Percentiles rank a stretch among this genome's conserved stretches.
These are phyloP conservation scores for Nematolebias whitei DNA, from an alignment of 2,113 vertebrate species.

Conservation along the genomic window DNA sequence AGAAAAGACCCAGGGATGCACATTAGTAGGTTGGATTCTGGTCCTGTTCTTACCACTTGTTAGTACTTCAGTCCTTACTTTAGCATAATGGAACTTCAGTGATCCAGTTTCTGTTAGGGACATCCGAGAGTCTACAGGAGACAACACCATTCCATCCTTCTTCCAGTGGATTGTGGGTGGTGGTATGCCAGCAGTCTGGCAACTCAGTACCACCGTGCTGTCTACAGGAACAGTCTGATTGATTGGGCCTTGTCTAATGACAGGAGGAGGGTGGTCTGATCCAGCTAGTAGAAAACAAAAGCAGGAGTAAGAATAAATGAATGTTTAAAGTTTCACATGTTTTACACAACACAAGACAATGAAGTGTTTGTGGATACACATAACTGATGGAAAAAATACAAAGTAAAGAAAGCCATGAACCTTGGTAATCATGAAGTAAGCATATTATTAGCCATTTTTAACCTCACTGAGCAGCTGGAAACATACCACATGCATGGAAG, in stretches of 20 bases:
- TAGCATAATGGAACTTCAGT: conserved; percentile 89
- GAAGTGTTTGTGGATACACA: too few relatives aligned
- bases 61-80: conserved; percentile 78
- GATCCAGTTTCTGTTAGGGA: conserved; percentile 85
- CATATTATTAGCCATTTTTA: too few relatives aligned
- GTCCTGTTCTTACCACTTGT: background rate
- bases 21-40: background rate
- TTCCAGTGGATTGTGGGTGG: conserved; percentile 89
- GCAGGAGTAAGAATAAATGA: background rate
- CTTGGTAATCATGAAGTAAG: too few relatives aligned
- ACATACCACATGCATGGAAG: too few relatives aligned
- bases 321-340: background rate
- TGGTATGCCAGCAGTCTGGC: conserved; percentile 84
- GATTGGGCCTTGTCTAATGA: conserved; percentile 90
- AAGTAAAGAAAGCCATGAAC: too few relatives aligned
- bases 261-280: conserved; percentile 90
- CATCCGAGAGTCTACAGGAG: conserved; percentile 88
- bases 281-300: conserved; percentile 77
- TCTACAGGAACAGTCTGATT: conserved; percentile 94
- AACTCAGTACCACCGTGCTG: conserved; percentile 85
- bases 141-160: conserved; percentile 85
- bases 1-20: conserved; percentile 41
- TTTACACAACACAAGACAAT: too few relatives aligned
- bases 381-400: too few relatives aligned
- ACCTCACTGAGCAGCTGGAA: too few relatives aligned